Conservation (phyloP, 2,113 vertebrate species). For the Varanus salvator region DNA sequence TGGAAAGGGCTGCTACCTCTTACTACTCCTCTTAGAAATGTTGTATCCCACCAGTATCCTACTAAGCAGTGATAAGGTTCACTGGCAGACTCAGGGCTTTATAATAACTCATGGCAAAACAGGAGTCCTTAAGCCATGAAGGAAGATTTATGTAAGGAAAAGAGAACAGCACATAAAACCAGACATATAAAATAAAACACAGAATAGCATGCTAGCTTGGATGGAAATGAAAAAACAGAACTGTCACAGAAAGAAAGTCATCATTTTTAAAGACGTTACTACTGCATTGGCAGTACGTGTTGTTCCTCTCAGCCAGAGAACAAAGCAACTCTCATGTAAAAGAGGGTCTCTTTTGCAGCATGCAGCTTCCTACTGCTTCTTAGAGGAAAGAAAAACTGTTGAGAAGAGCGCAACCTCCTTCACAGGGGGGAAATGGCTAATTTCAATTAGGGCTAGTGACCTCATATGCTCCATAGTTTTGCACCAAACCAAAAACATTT, state of each 20-base stretch:
- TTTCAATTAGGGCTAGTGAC: no score
- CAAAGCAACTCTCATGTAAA: neutral
- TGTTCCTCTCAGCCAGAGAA: neutral
- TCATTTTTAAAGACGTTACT: neutral
- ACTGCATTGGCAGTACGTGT: neutral
- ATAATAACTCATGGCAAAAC: neutral
- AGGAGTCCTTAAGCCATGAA: neutral
- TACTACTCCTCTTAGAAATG: neutral
- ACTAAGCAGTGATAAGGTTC: neutral
- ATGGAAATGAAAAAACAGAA: neutral
- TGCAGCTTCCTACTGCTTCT: neutral
- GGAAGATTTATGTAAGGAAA: neutral
- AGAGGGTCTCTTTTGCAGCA: neutral
- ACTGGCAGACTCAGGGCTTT: neutral
- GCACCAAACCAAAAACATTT: neutral
- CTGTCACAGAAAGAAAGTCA: neutral
- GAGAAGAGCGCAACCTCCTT: no score
- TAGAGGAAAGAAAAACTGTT: neutral
- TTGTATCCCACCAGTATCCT: neutral
- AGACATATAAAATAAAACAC: constrained; percentile 1
- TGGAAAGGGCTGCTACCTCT: no score
- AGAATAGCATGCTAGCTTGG: neutral
- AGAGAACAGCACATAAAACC: neutral
- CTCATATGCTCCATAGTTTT: neutral
- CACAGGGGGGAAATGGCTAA: neutral